A percentile compares a stretch with the other conserved stretches of the same genome.
Conservation (phyloP, 2,888 invertebrate species). For the Noctuana brunneofusca region DNA sequence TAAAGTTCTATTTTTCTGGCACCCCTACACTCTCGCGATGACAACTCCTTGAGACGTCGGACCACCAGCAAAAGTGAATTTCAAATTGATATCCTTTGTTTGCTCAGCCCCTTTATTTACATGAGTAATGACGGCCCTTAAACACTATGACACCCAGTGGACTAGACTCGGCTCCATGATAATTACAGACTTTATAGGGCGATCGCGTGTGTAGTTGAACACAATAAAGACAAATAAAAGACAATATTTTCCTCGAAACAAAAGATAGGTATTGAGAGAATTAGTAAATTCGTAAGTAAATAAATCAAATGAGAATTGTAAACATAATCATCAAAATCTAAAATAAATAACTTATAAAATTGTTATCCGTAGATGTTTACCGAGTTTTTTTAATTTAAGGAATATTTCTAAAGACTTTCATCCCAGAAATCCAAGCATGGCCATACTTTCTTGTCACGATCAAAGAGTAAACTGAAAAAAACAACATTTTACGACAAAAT, state of each 20-base stretch:
- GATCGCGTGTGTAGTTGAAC: too few relatives aligned
- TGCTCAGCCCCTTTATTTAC: conserved; percentile 8
- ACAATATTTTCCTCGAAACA: too few relatives aligned
- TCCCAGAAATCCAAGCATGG: not conserved
- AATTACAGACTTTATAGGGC: not conserved
- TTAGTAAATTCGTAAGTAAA: too few relatives aligned
- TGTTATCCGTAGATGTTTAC: too few relatives aligned
- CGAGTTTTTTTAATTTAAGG: too few relatives aligned
- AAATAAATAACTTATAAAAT: too few relatives aligned
- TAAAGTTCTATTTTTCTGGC: not conserved
- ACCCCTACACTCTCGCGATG: conserved; percentile 5
- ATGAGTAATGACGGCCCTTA: not conserved
- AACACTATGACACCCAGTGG: not conserved
- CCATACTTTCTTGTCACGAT: not conserved
- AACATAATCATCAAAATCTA: too few relatives aligned
- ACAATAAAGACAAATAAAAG: too few relatives aligned
- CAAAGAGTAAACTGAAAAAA: conserved; percentile 6
- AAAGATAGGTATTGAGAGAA: too few relatives aligned
- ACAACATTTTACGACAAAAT: conserved; percentile 31
- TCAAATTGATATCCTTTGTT: conserved; percentile 25
- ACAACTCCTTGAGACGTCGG: conserved; percentile 19
- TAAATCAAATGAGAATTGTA: too few relatives aligned
- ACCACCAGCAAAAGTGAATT: conserved; percentile 23
- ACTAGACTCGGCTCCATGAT: not conserved
- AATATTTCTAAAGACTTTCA: not conserved